Percentiles rank a stretch among this genome's conserved stretches.
These are phyloP conservation scores for Threskiornis aethiopicus DNA, from an alignment of 2,797 vertebrate species.

Conservation along the genomic window DNA sequence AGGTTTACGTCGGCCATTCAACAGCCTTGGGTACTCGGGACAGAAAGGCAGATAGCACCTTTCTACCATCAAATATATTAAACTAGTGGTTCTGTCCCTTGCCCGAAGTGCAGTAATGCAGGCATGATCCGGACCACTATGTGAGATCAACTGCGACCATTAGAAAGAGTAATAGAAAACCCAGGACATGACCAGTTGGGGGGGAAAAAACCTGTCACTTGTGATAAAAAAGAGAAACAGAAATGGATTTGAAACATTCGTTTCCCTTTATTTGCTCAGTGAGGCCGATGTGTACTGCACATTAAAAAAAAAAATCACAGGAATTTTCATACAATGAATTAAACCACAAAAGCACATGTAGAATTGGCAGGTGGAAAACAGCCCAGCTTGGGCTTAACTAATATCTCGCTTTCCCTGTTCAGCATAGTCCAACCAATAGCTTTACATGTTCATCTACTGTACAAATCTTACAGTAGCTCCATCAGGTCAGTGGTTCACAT, in stretches of 20 bases:
- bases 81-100: neutral
- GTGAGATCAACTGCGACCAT: neutral
- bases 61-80: neutral
- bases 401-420: constrained; percentile 76
- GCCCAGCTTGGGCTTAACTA: constrained; percentile 86
- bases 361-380: constrained; percentile 89
- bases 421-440: constrained; percentile 87
- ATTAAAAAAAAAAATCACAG: constrained; percentile 91
- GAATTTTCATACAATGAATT: constrained; percentile 94
- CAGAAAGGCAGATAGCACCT: neutral
- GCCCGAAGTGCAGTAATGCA: neutral
- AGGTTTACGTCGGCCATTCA: neutral
- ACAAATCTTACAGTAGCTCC: constrained; percentile 89
- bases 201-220: neutral
- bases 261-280: constrained; percentile 99
- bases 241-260: constrained; percentile 88
- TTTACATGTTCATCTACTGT: constrained; percentile 82
- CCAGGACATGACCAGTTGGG: neutral
- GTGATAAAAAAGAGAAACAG: constrained; percentile 74
- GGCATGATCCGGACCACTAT: neutral
- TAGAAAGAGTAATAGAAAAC: neutral
- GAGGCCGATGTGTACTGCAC: constrained; percentile 98
- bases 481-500: constrained; percentile 88
- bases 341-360: constrained; percentile 96
- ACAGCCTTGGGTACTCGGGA: neutral